Evolutionary conservation across 2,113 vertebrate genomes (phyloP), one percentile per base, ranked within the genome.

Genomic region (Cathartes aura): DNA sequence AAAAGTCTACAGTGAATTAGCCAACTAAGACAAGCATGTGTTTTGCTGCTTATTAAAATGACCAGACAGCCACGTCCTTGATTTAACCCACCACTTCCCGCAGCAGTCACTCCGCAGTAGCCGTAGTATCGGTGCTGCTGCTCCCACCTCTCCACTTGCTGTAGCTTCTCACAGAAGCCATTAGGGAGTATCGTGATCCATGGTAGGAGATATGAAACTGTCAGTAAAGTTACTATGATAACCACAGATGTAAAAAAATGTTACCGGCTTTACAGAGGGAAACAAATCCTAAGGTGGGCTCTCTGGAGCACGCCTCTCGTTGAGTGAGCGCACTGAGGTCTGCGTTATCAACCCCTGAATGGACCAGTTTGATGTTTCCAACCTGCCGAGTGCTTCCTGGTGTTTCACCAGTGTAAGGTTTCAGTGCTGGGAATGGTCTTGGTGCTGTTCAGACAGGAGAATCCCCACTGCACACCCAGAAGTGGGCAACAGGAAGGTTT

Each of bases 101-200:
- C 47, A 32, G 58, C 30, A 30, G 8, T 10, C 45, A 3, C n/a
- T 21, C n/a, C 50, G 32, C 34, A 18, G 14, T 3, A n/a, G 50
- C 47, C 5, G 34, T 17, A 32, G 7, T 9, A 2, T 3, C 4
- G 12, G 9, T 34, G 48, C 34, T 60, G 66, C 52, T 38, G 32
- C n/a, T 42, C 32, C 67, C 23, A 8, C 23, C 47, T 36, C 47
- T 55, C 36, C 30, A 4, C n/a, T 36, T 22, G 22, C 86, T 55
- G 53, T 42, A 36, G 43, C 29, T 30, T 38, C 82, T 80, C 3
- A 1, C 73, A 45, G 45, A 38, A 66, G 24, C 55, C 3, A 0
- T 40, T 24, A 2, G 1, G 34, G 26, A 55, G 11, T 27, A 17
- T 14, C 19, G 1, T 5, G 12, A 8, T 29, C 43, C 21, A 1